Evolutionary conservation across 2,888 invertebrate species (phyloP).

Genomic region (Ormyrus nitidulus): DNA sequence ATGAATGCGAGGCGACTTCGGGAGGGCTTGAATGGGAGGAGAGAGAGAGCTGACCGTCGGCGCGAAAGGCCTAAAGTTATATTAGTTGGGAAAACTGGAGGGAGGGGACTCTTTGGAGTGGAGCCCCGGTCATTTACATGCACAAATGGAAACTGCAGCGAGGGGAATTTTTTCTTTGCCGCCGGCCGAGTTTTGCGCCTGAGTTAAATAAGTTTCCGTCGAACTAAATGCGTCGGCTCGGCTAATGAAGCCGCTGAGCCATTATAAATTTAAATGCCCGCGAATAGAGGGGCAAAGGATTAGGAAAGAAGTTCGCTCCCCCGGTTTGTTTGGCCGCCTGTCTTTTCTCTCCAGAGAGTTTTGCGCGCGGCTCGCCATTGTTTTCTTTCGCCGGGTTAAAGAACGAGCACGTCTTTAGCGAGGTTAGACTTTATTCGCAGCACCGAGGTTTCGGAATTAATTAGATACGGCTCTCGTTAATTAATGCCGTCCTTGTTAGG

Average conservation of each 20-base stretch:
- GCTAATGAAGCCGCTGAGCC: conserved; percentile 53
- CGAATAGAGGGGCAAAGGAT: conserved; percentile 3
- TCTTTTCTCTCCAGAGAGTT: not conserved
- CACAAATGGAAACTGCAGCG: conserved; percentile 14
- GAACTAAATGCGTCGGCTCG: conserved; percentile 42
- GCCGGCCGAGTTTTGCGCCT: conserved; percentile 4
- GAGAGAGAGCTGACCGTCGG: not conserved
- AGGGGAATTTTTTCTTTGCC: conserved; percentile 44
- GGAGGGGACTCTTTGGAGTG: not conserved
- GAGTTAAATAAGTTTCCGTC: conserved; percentile 53
- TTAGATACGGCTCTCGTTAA: not conserved
- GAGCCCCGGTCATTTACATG: conserved; percentile 34
- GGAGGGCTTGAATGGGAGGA: not conserved
- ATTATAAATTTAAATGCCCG: conserved; percentile 54
- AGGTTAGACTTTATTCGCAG: no score
- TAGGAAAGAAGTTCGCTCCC: not conserved
- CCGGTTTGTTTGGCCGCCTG: conserved; percentile 42
- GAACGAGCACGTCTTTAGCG: no score
- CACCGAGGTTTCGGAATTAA: no score
- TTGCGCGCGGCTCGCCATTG: no score
- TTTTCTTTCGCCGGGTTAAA: no score
- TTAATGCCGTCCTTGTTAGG: conserved; percentile 6
- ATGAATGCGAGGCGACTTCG: conserved; percentile 11
- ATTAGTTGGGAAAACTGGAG: conserved; percentile 31
- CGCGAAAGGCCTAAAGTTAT: conserved; percentile 35